A percentile compares a stretch with the other conserved stretches of the same genome.
These are phyloP conservation scores for Caenorhabditis inopinata DNA, from an alignment of 1,140 invertebrate species.

Conservation along the genomic window DNA sequence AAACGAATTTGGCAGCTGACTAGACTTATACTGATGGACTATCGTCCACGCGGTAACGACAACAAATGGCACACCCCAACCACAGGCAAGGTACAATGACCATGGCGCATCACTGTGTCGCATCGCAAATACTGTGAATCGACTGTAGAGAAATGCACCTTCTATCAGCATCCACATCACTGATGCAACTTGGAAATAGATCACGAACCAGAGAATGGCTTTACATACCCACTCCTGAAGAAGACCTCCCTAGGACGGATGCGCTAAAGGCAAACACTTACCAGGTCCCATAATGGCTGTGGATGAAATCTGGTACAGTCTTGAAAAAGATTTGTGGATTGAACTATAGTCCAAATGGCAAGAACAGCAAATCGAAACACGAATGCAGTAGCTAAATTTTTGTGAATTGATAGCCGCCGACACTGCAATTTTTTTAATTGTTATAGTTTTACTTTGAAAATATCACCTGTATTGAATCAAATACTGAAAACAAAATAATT, in stretches of 20 bases:
- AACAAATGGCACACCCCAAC: constrained; percentile 64
- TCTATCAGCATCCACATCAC: constrained; percentile 67
- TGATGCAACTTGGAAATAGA: constrained; percentile 65
- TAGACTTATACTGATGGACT: constrained; percentile 57
- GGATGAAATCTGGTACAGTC: constrained; percentile 61
- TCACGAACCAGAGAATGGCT: constrained; percentile 62
- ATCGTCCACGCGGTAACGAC: constrained; percentile 61
- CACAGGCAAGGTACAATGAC: constrained; percentile 56
- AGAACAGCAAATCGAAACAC: constrained; percentile 67
- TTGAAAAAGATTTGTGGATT: constrained; percentile 59
- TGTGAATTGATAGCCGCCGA: constrained; percentile 68
- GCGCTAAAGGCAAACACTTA: constrained; percentile 9
- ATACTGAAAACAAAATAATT: constrained; percentile 61
- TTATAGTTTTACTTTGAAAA: not conserved
- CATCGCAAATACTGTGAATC: constrained; percentile 66
- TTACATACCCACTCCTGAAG: constrained; percentile 65
- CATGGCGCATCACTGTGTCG: constrained; percentile 59
- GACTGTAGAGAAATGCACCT: constrained; percentile 60
- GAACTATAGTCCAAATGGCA: constrained; percentile 60
- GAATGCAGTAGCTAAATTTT: constrained; percentile 69
- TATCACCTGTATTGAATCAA: constrained; percentile 61
- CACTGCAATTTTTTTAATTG: constrained; percentile 34
- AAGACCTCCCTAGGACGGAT: no score
- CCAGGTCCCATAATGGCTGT: constrained; percentile 35
- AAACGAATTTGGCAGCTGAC: constrained; percentile 50